phyloP scores from a whole-genome alignment of 2,888 invertebrate species.

The Cepaea hortensis region DNA sequence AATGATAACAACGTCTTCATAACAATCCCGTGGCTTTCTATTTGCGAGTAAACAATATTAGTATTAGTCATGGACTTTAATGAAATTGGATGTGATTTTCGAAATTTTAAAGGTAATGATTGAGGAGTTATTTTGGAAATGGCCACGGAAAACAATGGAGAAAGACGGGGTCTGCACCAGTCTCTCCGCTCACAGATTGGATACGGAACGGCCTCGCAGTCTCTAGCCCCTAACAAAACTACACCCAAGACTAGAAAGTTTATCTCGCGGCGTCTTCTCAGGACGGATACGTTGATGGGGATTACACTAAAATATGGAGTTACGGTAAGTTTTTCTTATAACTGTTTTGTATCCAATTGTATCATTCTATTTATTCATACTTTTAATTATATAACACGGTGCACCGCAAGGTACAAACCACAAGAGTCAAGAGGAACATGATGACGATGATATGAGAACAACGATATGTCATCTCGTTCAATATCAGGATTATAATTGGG shows the following conservation, averaged over 20 bases:
- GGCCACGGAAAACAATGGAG: constrained; percentile 30
- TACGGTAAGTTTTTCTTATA: constrained; percentile 29
- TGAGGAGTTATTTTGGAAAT: background rate
- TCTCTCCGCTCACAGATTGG: constrained; percentile 39
- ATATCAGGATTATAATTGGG: no score
- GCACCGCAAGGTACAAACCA: no score
- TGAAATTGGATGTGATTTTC: background rate
- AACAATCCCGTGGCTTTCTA: no score
- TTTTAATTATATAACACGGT: no score
- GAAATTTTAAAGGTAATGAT: background rate
- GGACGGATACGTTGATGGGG: constrained; percentile 42
- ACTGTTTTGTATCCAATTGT: no score
- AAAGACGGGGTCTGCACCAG: constrained; percentile 27
- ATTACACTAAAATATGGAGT: constrained; percentile 44
- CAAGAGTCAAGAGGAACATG: no score
- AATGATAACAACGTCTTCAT: background rate
- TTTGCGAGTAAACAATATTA: background rate
- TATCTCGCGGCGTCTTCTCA: constrained; percentile 19
- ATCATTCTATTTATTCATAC: no score
- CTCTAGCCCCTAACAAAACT: constrained; percentile 23
- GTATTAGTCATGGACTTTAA: background rate
- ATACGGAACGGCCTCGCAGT: constrained; percentile 17
- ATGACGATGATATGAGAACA: no score
- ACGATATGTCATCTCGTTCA: no score
- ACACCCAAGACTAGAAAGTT: constrained; percentile 22